phyloP scores from a whole-genome alignment of 2,888 invertebrate species.

The Sminthurinus aureus region DNA sequence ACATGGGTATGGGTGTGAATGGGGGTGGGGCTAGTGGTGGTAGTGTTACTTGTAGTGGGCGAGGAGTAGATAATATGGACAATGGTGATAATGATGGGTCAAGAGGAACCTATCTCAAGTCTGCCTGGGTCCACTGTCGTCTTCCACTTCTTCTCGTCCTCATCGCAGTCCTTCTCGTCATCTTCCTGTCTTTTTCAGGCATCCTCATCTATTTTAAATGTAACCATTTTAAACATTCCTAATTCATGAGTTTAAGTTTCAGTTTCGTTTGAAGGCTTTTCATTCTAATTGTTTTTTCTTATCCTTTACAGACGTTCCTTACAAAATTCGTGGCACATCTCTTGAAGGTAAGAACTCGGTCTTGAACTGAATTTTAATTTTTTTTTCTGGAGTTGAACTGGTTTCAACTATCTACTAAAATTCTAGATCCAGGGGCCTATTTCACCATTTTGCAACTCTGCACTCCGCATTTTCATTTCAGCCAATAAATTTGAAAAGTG shows the following conservation, averaged over 20 bases:
- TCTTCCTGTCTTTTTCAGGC: constrained; percentile 56
- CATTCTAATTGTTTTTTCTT: neutral
- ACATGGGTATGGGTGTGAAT: neutral
- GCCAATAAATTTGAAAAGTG: too few species aligned
- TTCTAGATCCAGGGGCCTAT: too few species aligned
- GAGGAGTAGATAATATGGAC: constrained; percentile 43
- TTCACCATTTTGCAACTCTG: too few species aligned
- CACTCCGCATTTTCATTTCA: too few species aligned
- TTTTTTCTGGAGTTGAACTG: too few species aligned
- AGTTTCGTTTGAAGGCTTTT: neutral
- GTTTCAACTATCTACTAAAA: too few species aligned
- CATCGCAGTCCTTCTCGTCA: constrained; percentile 52
- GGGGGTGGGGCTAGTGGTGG: constrained; percentile 43
- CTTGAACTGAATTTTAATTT: too few species aligned
- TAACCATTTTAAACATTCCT: constrained; percentile 29
- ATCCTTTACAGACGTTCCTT: constrained; percentile 37
- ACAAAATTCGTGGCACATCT: constrained; percentile 42
- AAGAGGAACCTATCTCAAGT: constrained; percentile 40
- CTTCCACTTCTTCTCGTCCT: constrained; percentile 55
- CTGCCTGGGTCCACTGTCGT: constrained; percentile 52
- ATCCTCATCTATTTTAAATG: constrained; percentile 58
- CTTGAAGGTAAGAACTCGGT: constrained; percentile 48
- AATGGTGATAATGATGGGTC: constrained; percentile 44
- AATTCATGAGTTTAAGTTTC: neutral
- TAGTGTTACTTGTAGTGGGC: constrained; percentile 35